phyloP scores from a whole-genome alignment of 1,140 invertebrate species.

The Steinernema khuongi region DNA sequence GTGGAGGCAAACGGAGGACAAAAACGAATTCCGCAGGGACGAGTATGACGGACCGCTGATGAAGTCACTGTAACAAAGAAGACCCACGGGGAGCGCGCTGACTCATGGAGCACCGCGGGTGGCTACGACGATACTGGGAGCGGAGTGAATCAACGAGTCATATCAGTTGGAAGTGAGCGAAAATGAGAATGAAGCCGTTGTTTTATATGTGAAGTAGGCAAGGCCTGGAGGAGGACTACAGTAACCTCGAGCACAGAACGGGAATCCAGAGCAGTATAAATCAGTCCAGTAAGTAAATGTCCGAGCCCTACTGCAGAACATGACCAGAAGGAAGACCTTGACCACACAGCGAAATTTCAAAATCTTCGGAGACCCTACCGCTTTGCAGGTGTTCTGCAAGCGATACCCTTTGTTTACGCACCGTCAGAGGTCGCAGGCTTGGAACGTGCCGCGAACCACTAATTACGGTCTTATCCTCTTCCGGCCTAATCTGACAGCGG shows the following conservation, averaged over 20 bases:
- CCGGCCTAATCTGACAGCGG: not conserved
- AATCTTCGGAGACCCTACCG: not conserved
- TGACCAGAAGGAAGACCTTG: too few species aligned
- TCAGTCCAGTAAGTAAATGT: too few species aligned
- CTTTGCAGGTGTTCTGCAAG: not conserved
- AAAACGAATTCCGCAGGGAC: not conserved
- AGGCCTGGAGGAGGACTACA: too few species aligned
- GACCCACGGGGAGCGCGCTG: not conserved
- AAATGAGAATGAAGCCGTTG: too few species aligned
- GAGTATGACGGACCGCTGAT: not conserved
- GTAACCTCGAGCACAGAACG: too few species aligned
- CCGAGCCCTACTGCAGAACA: too few species aligned
- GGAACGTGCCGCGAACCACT: not conserved
- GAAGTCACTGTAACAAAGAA: not conserved
- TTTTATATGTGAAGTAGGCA: too few species aligned
- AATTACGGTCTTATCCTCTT: not conserved
- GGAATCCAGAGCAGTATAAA: too few species aligned
- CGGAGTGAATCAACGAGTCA: not conserved
- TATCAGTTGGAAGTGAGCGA: too few species aligned
- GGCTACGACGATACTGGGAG: not conserved
- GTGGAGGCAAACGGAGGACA: not conserved
- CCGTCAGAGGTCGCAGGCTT: not conserved
- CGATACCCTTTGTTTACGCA: not conserved
- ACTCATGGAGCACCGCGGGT: not conserved
- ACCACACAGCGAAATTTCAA: not conserved